These are phyloP conservation scores for Blastobasis adustella DNA, from an alignment of 2,888 invertebrate species.

Conservation along the genomic window DNA sequence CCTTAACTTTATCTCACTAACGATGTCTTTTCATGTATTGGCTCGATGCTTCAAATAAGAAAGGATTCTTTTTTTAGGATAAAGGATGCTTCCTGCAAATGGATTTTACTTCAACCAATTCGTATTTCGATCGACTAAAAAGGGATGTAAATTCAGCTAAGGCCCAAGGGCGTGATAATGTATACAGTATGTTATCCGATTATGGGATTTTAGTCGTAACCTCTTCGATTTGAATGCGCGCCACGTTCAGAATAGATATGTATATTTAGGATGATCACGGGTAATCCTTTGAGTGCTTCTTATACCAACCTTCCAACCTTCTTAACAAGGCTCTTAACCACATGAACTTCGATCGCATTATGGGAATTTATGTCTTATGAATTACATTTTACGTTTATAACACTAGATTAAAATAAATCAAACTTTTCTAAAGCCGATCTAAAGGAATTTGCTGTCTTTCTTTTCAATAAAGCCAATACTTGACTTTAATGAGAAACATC, in stretches of 20 bases:
- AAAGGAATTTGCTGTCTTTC: no score
- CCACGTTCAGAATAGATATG: not conserved
- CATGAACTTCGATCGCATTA: no score
- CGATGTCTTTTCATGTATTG: not conserved
- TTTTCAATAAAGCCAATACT: no score
- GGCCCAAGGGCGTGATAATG: constrained; percentile 14
- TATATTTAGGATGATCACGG: constrained; percentile 1
- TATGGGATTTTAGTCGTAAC: constrained; percentile 15
- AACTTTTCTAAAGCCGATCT: no score
- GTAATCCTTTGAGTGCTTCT: not conserved
- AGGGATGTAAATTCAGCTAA: constrained; percentile 20
- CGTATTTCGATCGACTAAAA: constrained; percentile 14
- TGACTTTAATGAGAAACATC: no score
- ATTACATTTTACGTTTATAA: no score
- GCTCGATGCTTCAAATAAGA: not conserved
- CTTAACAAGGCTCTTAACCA: no score
- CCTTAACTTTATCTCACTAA: constrained; percentile 1
- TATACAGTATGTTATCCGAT: constrained; percentile 22
- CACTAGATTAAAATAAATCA: no score
- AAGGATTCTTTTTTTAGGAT: constrained; percentile 7
- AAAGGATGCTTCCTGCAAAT: constrained; percentile 15
- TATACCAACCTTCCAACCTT: no score
- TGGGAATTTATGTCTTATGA: no score
- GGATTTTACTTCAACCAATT: constrained; percentile 18
- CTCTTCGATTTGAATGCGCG: not conserved